These are phyloP conservation scores for Oreochromis mossambicus DNA, from an alignment of 2,797 vertebrate genomes.

Conservation along the genomic window DNA sequence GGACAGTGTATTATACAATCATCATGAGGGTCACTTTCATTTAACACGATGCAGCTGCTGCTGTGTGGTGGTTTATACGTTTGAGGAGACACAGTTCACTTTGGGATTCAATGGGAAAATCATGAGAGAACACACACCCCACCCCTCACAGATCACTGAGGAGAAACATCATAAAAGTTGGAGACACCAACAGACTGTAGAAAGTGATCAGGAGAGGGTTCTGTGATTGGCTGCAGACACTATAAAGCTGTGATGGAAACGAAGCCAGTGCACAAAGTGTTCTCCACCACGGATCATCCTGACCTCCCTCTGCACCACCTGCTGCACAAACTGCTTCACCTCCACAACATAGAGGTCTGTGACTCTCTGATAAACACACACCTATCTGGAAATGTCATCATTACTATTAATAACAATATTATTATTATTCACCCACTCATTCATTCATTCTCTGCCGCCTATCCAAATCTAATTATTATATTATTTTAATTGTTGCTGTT, in stretches of 20 bases:
- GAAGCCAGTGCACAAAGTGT: not conserved
- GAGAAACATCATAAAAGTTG: not conserved
- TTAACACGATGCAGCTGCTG: not conserved
- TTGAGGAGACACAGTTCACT: not conserved
- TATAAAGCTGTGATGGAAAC: not conserved
- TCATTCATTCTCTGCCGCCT: not conserved
- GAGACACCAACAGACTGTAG: not conserved
- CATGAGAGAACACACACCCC: not conserved
- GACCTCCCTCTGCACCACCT: not conserved
- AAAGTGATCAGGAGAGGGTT: not conserved
- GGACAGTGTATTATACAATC: not conserved
- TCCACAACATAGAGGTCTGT: not conserved
- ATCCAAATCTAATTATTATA: not conserved
- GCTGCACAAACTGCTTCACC: not conserved
- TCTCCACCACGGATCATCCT: not conserved
- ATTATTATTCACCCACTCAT: not conserved
- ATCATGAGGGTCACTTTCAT: not conserved
- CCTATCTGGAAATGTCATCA: not conserved
- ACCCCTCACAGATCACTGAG: not conserved
- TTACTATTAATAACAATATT: not conserved
- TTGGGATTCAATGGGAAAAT: not conserved
- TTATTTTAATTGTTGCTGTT: not conserved
- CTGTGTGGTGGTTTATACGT: not conserved
- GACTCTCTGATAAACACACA: not conserved
- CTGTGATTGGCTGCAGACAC: not conserved